Evolutionary conservation across 2,797 vertebrate species (phyloP).

Genomic region (Dallia pectoralis): DNA sequence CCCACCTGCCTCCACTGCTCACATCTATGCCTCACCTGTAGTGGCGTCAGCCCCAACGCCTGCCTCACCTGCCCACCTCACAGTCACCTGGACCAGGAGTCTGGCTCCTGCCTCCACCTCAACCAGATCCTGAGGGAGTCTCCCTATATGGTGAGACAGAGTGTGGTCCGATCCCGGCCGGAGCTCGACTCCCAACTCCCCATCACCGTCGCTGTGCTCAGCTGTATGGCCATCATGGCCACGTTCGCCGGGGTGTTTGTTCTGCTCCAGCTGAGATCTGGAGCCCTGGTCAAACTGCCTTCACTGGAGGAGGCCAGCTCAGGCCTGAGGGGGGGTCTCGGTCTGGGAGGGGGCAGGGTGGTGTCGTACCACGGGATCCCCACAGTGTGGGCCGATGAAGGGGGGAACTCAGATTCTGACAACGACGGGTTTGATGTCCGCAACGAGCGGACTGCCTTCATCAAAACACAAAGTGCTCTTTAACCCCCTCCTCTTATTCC

Average conservation of each 20-base stretch:
- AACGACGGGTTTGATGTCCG: constrained; percentile 85
- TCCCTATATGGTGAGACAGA: constrained; percentile 60
- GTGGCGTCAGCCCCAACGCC: constrained; percentile 72
- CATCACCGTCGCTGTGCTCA: constrained; percentile 82
- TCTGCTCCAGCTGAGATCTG: constrained; percentile 88
- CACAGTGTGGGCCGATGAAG: constrained; percentile 88
- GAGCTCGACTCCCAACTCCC: constrained; percentile 72
- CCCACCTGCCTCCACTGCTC: constrained; percentile 86
- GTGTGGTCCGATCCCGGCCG: constrained; percentile 14
- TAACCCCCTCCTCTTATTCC: constrained; percentile 73
- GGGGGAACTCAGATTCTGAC: constrained; percentile 83
- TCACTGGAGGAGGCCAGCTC: constrained; percentile 69
- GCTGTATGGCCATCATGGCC: constrained; percentile 87
- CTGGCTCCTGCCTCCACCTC: constrained; percentile 84
- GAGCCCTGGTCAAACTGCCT: constrained; percentile 71
- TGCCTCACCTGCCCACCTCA: constrained; percentile 90
- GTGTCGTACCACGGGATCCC: constrained; percentile 94
- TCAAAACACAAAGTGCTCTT: constrained; percentile 99
- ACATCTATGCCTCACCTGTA: constrained; percentile 86
- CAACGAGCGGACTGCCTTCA: constrained; percentile 96
- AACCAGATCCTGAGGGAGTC: constrained; percentile 90
- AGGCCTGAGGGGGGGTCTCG: constrained; percentile 50
- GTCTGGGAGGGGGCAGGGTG: constrained; percentile 59
- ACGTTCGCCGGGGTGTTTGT: constrained; percentile 86
- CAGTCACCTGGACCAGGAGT: constrained; percentile 79